A percentile compares a stretch with the other conserved stretches of the same genome.
These are phyloP conservation scores for Alethe castanea DNA, from an alignment of 2,113 vertebrate species.

Conservation along the genomic window DNA sequence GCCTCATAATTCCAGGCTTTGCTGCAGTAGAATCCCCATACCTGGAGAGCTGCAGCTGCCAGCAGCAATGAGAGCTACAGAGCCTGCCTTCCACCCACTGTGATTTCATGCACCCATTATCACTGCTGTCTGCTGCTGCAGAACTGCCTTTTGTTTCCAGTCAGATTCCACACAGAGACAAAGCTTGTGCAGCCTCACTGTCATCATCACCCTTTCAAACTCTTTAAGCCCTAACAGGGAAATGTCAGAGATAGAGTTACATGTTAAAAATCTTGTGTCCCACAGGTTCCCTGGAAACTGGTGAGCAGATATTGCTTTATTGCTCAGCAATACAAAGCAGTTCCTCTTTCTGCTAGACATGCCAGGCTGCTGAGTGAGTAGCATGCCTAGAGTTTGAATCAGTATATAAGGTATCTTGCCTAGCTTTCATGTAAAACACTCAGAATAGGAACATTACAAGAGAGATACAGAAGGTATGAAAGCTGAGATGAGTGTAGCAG, in stretches of 20 bases:
- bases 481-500: background rate
- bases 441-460: background rate
- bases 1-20: background rate
- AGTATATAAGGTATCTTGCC: background rate
- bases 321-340: background rate
- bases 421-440: background rate
- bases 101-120: background rate
- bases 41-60: background rate
- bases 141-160: background rate
- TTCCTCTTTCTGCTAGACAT: background rate
- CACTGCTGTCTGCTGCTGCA: background rate
- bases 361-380: background rate
- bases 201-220: background rate
- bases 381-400: background rate
- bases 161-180: background rate
- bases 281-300: background rate
- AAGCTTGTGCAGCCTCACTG: background rate
- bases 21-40: background rate
- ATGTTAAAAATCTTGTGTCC: background rate
- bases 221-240: background rate
- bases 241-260: background rate
- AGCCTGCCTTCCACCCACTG: background rate
- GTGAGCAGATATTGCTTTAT: background rate
- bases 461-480: background rate
- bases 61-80: background rate